Conservation (phyloP, 2,113 vertebrate species). For the Glaucidium brasilianum region DNA sequence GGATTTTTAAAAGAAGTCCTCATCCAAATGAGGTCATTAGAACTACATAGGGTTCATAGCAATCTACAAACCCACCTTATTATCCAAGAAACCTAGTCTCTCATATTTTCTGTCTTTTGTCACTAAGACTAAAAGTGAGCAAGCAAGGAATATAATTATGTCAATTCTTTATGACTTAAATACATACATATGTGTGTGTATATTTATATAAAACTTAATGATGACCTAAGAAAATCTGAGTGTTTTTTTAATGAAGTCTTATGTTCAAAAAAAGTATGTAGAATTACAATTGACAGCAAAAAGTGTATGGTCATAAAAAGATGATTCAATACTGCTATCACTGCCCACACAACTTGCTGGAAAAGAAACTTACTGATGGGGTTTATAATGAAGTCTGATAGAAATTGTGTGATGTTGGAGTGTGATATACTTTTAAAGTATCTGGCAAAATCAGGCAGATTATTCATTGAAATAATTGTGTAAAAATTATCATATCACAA, state of each 20-base stretch:
- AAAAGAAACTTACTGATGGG: neutral
- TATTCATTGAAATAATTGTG: neutral
- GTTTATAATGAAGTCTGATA: neutral
- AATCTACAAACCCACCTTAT: neutral
- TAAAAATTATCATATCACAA: neutral
- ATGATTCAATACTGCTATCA: neutral
- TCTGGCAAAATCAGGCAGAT: neutral
- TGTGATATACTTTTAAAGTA: neutral
- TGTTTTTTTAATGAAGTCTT: neutral
- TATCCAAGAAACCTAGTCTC: neutral
- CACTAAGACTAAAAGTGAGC: neutral
- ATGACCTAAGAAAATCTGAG: neutral
- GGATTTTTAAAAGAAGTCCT: neutral
- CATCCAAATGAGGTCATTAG: neutral
- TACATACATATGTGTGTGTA: too few species aligned
- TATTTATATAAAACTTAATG: neutral
- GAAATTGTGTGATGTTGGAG: neutral
- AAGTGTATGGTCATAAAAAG: neutral
- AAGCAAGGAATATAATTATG: neutral
- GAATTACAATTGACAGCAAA: neutral
- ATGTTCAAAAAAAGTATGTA: neutral
- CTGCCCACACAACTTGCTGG: neutral
- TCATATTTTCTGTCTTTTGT: neutral
- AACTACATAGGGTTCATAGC: neutral
- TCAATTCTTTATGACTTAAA: neutral